Evolutionary conservation across 2,888 invertebrate genomes (phyloP).

Genomic region (Tachina fera): DNA sequence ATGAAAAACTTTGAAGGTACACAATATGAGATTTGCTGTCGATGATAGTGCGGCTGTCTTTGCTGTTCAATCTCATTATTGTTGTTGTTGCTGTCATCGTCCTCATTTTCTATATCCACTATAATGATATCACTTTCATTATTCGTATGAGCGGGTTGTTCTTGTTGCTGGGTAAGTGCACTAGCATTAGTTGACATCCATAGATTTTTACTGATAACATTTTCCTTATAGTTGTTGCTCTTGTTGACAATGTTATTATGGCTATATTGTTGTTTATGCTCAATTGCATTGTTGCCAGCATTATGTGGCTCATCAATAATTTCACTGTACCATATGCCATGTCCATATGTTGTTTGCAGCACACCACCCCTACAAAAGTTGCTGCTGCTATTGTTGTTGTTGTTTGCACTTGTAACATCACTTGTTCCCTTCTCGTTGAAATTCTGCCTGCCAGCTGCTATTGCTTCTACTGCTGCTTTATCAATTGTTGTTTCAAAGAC

Average conservation of each 20-base stretch:
- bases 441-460: conserved; percentile 7
- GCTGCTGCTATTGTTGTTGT: conserved; percentile 15
- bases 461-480: neutral
- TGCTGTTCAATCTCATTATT: conserved; percentile 2
- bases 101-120: conserved; percentile 64
- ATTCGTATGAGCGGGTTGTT: conserved; percentile 20
- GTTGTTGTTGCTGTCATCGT: conserved; percentile 7
- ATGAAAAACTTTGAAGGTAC: conserved; percentile 37
- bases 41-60: conserved; percentile 12
- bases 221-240: conserved; percentile 23
- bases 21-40: neutral
- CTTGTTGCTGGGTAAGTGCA: conserved; percentile 24
- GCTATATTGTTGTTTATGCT: conserved; percentile 26
- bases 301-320: conserved; percentile 52
- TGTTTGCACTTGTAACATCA: conserved; percentile 20
- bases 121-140: conserved; percentile 64
- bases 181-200: conserved; percentile 7
- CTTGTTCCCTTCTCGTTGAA: neutral
- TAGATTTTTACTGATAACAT: conserved; percentile 31
- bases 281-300: conserved; percentile 44
- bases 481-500: conserved; percentile 14
- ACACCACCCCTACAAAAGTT: conserved; percentile 5
- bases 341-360: conserved; percentile 53
- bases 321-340: conserved; percentile 64
- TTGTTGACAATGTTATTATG: conserved; percentile 22